phyloP scores from a whole-genome alignment of 2,113 vertebrate genomes.

The Labeo catla region DNA sequence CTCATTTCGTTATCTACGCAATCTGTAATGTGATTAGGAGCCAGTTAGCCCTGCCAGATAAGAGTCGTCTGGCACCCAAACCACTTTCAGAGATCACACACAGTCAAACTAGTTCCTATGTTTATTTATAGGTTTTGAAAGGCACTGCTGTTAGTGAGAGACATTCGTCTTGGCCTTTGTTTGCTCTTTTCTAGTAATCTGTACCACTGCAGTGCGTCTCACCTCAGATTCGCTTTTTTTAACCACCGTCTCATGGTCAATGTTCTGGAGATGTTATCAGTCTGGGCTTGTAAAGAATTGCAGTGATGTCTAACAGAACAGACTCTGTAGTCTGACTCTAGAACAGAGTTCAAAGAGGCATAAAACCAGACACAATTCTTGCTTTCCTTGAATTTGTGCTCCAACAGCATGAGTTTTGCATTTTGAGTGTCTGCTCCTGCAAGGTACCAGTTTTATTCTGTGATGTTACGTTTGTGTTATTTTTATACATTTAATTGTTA shows the following conservation, averaged over 20 bases:
- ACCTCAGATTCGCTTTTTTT: constrained; percentile 22
- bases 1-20: constrained; percentile 28
- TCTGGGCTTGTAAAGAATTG: constrained; percentile 9
- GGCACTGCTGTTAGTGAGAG: constrained; percentile 50
- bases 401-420: background rate
- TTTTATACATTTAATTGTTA: background rate
- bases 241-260: constrained; percentile 54
- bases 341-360: background rate
- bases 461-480: background rate
- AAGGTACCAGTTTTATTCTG: background rate
- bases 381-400: background rate
- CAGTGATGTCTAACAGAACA: constrained; percentile 8
- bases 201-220: background rate
- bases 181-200: constrained; percentile 54
- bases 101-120: constrained; percentile 50
- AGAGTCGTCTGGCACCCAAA: constrained; percentile 1
- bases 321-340: background rate
- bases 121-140: constrained; percentile 65
- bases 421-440: background rate
- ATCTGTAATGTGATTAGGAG: constrained; percentile 36
- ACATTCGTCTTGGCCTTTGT: constrained; percentile 61
- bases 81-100: constrained; percentile 15
- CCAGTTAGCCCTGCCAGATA: constrained; percentile 2
- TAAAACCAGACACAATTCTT: background rate
- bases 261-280: constrained; percentile 60